These are phyloP conservation scores for Tetrao urogallus DNA, from an alignment of 2,113 vertebrate species.

Conservation along the genomic window DNA sequence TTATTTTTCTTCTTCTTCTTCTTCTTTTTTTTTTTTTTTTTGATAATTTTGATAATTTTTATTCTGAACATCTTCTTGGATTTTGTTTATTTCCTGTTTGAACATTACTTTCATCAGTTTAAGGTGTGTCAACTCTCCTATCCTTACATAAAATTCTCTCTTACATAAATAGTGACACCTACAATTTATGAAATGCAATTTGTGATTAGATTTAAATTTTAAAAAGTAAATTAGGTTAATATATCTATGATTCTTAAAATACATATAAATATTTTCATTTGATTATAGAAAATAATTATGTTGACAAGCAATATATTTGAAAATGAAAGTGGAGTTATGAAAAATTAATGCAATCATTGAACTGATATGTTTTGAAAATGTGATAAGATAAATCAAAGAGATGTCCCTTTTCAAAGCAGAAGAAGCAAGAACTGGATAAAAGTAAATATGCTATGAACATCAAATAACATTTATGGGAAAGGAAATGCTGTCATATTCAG, in stretches of 20 bases:
- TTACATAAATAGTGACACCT: constrained; percentile 41
- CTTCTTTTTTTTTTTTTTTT: not conserved
- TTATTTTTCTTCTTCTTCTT: not conserved
- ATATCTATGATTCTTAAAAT: constrained; percentile 30
- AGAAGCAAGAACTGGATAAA: constrained; percentile 3
- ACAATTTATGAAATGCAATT: constrained; percentile 39
- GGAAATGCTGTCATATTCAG: not conserved
- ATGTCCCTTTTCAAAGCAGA: constrained; percentile 8
- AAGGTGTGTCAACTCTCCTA: not conserved
- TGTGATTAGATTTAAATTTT: constrained; percentile 37
- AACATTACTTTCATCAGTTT: not conserved
- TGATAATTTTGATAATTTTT: not conserved
- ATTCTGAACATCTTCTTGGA: not conserved
- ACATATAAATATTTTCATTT: constrained; percentile 69
- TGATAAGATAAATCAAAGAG: constrained; percentile 45
- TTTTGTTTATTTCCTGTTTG: constrained; percentile 9
- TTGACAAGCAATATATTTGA: constrained; percentile 53
- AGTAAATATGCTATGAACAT: constrained; percentile 9
- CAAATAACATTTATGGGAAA: not conserved
- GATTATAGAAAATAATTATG: constrained; percentile 68
- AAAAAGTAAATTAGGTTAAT: constrained; percentile 31
- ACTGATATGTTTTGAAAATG: constrained; percentile 60
- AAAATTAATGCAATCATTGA: constrained; percentile 67
- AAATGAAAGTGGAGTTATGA: constrained; percentile 50
- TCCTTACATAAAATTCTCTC: not conserved